Evolutionary conservation across 2,888 invertebrate species (phyloP).

Genomic region (Trachelus tabidus): DNA sequence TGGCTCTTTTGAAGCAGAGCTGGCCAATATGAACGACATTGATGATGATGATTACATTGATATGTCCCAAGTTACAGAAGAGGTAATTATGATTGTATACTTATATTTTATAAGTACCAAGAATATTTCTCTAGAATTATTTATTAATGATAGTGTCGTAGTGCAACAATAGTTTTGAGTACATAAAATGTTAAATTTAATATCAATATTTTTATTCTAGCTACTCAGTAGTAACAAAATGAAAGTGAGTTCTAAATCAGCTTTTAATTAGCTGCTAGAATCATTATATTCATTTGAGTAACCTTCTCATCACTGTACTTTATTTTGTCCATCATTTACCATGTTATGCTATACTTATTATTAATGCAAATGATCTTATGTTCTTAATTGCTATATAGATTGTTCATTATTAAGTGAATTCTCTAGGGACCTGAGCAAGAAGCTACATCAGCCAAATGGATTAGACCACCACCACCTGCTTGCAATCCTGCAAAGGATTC

Average conservation of each 20-base stretch:
- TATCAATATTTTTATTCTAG: not conserved
- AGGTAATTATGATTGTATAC: conserved; percentile 42
- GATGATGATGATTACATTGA: conserved; percentile 69
- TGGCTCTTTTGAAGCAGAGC: conserved; percentile 76
- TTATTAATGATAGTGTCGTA: not conserved
- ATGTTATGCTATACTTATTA: not conserved
- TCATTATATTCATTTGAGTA: conserved; percentile 19
- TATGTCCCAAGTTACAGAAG: conserved; percentile 68
- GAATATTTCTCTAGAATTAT: not conserved
- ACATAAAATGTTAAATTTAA: not conserved
- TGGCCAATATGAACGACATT: conserved; percentile 75
- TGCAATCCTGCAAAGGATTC: conserved; percentile 76
- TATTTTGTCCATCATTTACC: not conserved
- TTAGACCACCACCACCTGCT: conserved; percentile 76
- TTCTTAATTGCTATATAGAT: not conserved
- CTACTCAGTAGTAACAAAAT: not conserved
- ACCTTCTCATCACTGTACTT: conserved; percentile 20
- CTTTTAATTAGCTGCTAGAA: conserved; percentile 18
- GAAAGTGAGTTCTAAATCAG: not conserved
- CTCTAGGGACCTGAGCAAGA: conserved; percentile 76
- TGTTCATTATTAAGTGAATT: not conserved
- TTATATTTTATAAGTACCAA: not conserved
- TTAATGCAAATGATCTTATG: not conserved
- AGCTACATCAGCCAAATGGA: conserved; percentile 79
- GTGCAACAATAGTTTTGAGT: not conserved